Evolutionary conservation across 2,797 vertebrate genomes (phyloP).

Genomic region (Sphenopsis melanotis): DNA sequence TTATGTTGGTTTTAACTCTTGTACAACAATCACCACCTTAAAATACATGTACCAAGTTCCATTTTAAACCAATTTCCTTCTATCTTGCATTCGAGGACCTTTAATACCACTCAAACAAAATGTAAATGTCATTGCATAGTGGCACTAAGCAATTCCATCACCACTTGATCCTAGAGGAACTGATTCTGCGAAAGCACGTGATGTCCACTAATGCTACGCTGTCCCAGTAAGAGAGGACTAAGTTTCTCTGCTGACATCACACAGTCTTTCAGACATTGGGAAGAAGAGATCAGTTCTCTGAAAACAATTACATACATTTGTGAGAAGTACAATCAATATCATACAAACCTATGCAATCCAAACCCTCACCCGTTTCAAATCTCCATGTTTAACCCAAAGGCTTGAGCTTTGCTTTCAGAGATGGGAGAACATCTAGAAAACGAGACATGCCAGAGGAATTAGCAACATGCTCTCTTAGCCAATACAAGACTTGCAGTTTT

Average conservation of each 20-base stretch:
- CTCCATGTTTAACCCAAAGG: background rate
- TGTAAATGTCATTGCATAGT: background rate
- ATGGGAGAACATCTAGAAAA: background rate
- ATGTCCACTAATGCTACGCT: background rate
- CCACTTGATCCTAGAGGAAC: background rate
- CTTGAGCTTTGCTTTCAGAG: background rate
- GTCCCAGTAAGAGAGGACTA: background rate
- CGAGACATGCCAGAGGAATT: background rate
- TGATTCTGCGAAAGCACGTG: background rate
- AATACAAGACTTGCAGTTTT: background rate
- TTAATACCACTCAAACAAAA: background rate
- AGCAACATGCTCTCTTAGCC: background rate
- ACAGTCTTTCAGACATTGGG: fast-evolving
- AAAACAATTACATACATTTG: background rate
- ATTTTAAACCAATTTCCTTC: background rate
- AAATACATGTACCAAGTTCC: background rate
- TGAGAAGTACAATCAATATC: background rate
- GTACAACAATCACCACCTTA: background rate
- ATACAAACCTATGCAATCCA: background rate
- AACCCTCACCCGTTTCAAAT: background rate
- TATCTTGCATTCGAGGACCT: background rate
- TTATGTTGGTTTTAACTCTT: background rate
- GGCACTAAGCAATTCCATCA: background rate
- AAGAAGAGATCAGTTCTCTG: background rate
- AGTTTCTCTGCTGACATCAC: background rate